These are phyloP conservation scores for Metopia argyrocephala DNA, from an alignment of 2,888 invertebrate genomes.

Conservation along the genomic window DNA sequence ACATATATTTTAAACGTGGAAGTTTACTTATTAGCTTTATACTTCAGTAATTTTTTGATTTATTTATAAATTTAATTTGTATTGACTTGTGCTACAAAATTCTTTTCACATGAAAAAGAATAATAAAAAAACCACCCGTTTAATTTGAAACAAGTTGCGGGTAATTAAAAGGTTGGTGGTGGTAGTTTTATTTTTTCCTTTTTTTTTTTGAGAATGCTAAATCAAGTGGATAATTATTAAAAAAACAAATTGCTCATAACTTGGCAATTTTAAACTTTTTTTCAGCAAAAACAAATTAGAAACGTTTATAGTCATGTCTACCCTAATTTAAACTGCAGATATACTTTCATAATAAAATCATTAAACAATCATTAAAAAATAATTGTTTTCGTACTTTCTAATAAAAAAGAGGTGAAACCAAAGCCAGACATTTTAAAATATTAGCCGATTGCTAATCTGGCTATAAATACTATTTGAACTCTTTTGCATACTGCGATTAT, in stretches of 20 bases:
- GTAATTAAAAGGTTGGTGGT: slow-evolving; percentile 33
- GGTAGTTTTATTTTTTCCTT: background rate
- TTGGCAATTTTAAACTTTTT: background rate
- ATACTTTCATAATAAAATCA: too few species aligned
- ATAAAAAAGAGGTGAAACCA: slow-evolving; percentile 29
- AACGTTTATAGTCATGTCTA: slow-evolving; percentile 28
- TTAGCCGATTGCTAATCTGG: too few species aligned
- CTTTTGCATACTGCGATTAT: slow-evolving; percentile 1
- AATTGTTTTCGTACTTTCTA: slow-evolving; percentile 24
- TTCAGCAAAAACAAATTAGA: slow-evolving; percentile 1
- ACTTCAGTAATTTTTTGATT: background rate
- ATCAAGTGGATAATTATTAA: slow-evolving; percentile 24
- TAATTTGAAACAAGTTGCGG: slow-evolving; percentile 37
- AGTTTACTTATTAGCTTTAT: slow-evolving; percentile 18
- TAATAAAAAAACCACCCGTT: slow-evolving; percentile 31
- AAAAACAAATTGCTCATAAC: slow-evolving; percentile 14
- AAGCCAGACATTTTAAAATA: too few species aligned
- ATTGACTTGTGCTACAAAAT: slow-evolving; percentile 5
- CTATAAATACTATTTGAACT: background rate
- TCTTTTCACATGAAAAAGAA: too few species aligned
- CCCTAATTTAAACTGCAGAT: slow-evolving; percentile 17
- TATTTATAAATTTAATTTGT: slow-evolving; percentile 10
- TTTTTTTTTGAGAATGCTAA: slow-evolving; percentile 5
- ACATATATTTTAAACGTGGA: slow-evolving; percentile 16
- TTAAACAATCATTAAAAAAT: too few species aligned